Evolutionary conservation across 2,797 vertebrate species (phyloP).

Genomic region (Channallabes apus): DNA sequence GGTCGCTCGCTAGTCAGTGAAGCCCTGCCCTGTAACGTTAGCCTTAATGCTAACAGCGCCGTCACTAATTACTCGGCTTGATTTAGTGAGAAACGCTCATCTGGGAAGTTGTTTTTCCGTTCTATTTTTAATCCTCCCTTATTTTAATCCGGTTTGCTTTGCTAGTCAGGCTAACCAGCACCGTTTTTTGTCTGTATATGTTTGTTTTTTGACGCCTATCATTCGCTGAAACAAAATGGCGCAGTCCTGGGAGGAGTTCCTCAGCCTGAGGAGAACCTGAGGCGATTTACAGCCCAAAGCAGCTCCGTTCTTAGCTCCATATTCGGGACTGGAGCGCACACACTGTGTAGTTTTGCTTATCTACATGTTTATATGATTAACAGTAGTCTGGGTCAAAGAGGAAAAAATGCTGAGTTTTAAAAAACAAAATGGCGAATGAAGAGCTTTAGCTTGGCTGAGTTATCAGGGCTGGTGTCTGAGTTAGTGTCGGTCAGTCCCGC

Average conservation of each 20-base stretch:
- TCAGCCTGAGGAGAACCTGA: conserved; percentile 59
- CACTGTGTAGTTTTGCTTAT: no score
- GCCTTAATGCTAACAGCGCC: conserved; percentile 16
- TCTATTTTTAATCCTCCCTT: background rate
- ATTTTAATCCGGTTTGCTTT: background rate
- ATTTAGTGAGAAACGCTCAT: background rate
- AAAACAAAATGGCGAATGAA: conserved; percentile 74
- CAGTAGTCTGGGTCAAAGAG: background rate
- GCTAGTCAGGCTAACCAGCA: background rate
- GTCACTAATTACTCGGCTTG: background rate
- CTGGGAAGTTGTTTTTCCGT: no score
- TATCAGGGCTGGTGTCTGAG: background rate
- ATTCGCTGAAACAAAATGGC: conserved; percentile 75
- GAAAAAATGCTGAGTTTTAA: conserved; percentile 23
- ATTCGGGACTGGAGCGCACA: no score
- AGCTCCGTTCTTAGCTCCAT: background rate
- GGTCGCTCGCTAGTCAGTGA: conserved; percentile 6
- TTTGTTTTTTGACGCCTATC: conserved; percentile 27
- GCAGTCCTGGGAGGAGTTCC: conserved; percentile 73
- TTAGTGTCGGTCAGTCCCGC: background rate
- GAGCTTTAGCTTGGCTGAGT: conserved; percentile 47
- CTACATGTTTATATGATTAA: no score
- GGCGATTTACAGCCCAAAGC: conserved; percentile 45
- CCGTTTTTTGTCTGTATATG: background rate
- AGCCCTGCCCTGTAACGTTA: background rate